Conservation (phyloP, 1,140 invertebrate species). For the Panulirus ornatus region DNA sequence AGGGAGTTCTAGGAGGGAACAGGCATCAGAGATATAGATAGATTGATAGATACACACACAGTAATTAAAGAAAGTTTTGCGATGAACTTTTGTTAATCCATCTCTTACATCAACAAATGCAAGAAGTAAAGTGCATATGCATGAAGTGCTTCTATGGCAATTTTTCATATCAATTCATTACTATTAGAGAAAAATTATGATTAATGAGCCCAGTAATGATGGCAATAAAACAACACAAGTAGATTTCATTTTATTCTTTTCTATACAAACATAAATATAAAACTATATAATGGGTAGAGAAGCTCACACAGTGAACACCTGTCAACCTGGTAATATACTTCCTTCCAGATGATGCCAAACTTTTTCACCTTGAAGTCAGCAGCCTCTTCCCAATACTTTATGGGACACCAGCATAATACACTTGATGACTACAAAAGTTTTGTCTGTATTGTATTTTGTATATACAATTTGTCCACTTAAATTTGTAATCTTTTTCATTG, state of each 20-base stretch:
- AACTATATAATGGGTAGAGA: conserved; percentile 58
- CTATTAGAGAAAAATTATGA: no score
- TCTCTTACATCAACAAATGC: no score
- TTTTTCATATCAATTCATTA: no score
- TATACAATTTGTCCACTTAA: background rate
- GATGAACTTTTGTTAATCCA: no score
- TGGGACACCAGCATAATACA: background rate
- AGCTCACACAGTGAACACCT: conserved; percentile 48
- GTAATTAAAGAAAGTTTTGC: no score
- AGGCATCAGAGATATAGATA: no score
- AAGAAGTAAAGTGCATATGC: no score
- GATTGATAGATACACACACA: no score
- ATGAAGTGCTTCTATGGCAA: no score
- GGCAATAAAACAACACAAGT: background rate
- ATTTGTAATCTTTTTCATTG: no score
- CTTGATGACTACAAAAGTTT: background rate
- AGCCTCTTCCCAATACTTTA: background rate
- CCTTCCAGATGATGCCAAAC: background rate
- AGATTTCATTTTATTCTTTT: conserved; percentile 49
- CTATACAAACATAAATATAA: conserved; percentile 67
- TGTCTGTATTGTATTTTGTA: background rate
- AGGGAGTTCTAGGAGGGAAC: no score
- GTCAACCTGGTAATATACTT: background rate
- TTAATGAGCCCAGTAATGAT: no score
- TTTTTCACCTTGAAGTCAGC: background rate